A percentile compares a stretch with the other conserved stretches of the same genome.
These are phyloP conservation scores for Sorex fumeus DNA, from an alignment of 2,113 vertebrate species.

Conservation along the genomic window DNA sequence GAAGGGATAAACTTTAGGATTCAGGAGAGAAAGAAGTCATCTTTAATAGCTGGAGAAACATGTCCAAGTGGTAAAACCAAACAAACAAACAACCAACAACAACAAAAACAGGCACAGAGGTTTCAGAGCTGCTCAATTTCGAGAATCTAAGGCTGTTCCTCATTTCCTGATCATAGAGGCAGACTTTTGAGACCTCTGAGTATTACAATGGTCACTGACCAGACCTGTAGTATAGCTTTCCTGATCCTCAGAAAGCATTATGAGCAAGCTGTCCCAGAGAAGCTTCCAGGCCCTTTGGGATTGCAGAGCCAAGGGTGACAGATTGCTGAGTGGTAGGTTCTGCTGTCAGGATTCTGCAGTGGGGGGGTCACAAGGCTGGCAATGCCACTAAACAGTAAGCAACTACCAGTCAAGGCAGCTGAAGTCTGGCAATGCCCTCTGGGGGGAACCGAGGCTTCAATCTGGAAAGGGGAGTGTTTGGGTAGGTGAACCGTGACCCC, in stretches of 20 bases:
- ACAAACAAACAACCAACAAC: neutral
- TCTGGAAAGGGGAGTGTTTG: neutral
- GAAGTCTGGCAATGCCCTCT: neutral
- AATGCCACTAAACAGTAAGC: neutral
- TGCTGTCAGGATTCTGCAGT: neutral
- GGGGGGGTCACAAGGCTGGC: neutral
- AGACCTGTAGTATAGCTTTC: neutral
- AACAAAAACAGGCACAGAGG: neutral
- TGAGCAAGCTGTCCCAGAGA: neutral
- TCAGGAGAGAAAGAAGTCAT: neutral
- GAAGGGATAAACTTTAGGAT: conserved; percentile 1
- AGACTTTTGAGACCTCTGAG: neutral
- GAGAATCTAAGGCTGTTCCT: neutral
- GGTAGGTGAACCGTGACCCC: neutral
- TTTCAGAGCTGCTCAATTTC: neutral
- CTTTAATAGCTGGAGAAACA: neutral
- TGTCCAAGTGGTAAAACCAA: neutral
- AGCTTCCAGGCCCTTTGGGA: neutral
- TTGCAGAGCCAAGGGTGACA: neutral
- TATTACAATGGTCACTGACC: neutral
- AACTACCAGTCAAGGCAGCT: neutral
- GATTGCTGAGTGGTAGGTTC: neutral
- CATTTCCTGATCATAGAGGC: neutral
- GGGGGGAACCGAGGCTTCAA: neutral
- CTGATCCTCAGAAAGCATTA: neutral